Evolutionary conservation across 2,797 vertebrate species (phyloP).

Genomic region (Eulemur rubriventer): DNA sequence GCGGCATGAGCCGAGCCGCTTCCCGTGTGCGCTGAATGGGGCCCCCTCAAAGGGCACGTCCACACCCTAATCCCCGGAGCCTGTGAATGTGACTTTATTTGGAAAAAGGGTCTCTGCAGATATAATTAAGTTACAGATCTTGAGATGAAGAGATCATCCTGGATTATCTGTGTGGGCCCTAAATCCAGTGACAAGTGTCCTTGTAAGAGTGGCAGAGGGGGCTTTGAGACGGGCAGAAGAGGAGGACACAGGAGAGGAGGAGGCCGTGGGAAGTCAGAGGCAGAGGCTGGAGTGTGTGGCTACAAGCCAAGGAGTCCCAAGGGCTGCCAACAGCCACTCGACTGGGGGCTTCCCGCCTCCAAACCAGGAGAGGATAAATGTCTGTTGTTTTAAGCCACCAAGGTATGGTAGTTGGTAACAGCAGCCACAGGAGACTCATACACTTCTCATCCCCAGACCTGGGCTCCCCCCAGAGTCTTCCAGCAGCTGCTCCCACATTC

Average conservation of each 20-base stretch:
- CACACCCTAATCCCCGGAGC: rapidly evolving
- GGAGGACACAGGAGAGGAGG: not conserved
- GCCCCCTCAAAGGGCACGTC: not conserved
- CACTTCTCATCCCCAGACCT: not conserved
- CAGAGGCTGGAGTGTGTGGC: rapidly evolving
- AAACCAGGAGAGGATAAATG: not conserved
- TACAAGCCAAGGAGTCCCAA: rapidly evolving
- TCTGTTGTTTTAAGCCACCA: not conserved
- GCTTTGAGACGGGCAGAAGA: not conserved
- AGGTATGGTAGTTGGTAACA: not conserved
- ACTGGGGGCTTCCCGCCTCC: not conserved
- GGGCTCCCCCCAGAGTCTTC: not conserved
- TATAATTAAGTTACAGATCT: not conserved
- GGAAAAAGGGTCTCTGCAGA: not conserved
- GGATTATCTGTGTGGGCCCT: not conserved
- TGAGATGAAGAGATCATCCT: not conserved
- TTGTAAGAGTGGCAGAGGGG: not conserved
- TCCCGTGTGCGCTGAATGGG: not conserved
- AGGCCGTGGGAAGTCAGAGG: not conserved
- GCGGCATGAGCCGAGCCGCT: not conserved
- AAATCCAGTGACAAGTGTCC: not conserved
- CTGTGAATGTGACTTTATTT: not conserved
- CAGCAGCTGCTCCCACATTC: not conserved
- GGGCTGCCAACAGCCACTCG: rapidly evolving
- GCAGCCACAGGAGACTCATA: not conserved